Conservation (phyloP, 2,113 vertebrate species). For the Eurystomus gularis region DNA sequence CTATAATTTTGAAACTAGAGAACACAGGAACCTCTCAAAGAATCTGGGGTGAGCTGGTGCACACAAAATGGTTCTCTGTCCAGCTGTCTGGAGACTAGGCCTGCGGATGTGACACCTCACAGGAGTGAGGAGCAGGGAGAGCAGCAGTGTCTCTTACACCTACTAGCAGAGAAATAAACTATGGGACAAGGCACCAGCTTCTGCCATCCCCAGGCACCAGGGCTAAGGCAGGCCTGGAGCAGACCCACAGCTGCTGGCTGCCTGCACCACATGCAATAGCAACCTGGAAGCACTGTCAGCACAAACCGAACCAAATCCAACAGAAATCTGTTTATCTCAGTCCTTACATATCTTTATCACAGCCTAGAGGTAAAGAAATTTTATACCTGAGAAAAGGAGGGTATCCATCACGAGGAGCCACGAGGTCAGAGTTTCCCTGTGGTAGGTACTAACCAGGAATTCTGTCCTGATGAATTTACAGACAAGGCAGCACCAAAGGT, state of each 20-base stretch:
- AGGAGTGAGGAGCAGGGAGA: background rate
- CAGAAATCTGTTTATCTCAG: background rate
- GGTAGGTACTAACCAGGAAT: background rate
- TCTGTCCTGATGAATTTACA: background rate
- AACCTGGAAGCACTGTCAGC: background rate
- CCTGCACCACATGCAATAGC: background rate
- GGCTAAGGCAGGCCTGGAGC: background rate
- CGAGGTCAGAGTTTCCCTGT: background rate
- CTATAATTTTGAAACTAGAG: background rate
- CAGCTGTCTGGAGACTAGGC: background rate
- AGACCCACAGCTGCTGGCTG: background rate
- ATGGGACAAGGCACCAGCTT: background rate
- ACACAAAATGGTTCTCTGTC: background rate
- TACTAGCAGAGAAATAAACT: background rate
- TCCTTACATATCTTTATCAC: background rate
- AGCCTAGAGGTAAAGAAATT: background rate
- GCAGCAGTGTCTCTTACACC: background rate
- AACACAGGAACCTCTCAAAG: background rate
- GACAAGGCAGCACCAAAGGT: background rate
- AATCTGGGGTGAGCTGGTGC: background rate
- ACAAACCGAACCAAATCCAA: background rate
- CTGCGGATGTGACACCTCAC: background rate
- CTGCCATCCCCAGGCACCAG: accelerated
- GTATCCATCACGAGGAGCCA: background rate
- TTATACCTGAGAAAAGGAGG: background rate